Evolutionary conservation across 2,888 invertebrate species (phyloP).

Genomic region (Sericinus montela): DNA sequence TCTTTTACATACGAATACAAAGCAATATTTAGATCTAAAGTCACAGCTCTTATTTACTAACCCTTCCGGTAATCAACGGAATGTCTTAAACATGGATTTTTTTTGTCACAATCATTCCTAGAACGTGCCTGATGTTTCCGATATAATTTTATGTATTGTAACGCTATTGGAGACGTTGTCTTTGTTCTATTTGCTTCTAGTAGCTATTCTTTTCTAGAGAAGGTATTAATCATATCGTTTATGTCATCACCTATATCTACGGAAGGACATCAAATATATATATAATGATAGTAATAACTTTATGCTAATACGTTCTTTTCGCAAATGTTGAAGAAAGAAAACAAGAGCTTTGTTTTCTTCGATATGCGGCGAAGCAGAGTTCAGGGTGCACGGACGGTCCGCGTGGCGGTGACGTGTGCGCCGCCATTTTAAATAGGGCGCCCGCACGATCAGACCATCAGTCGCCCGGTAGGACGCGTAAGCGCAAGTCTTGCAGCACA

Average conservation of each 20-base stretch:
- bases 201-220: no score
- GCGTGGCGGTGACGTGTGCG: slow-evolving; percentile 72
- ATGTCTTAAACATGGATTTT: no score
- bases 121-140: no score
- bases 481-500: slow-evolving; percentile 36
- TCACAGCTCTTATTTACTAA: no score
- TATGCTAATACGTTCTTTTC: background rate
- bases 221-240: background rate
- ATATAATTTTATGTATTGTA: no score
- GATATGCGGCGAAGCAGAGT: slow-evolving; percentile 55
- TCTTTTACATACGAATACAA: no score
- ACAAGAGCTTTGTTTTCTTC: slow-evolving; percentile 55
- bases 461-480: slow-evolving; percentile 74
- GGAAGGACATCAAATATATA: background rate
- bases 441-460: slow-evolving; percentile 80
- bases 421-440: slow-evolving; percentile 74
- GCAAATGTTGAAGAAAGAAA: slow-evolving; percentile 33
- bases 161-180: no score
- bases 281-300: background rate
- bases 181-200: no score
- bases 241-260: background rate
- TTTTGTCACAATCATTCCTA: no score
- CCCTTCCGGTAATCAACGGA: no score
- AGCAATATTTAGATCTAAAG: no score
- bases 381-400: slow-evolving; percentile 65